These are phyloP conservation scores for Athalia circularis DNA, from an alignment of 2,888 invertebrate genomes.

Conservation along the genomic window DNA sequence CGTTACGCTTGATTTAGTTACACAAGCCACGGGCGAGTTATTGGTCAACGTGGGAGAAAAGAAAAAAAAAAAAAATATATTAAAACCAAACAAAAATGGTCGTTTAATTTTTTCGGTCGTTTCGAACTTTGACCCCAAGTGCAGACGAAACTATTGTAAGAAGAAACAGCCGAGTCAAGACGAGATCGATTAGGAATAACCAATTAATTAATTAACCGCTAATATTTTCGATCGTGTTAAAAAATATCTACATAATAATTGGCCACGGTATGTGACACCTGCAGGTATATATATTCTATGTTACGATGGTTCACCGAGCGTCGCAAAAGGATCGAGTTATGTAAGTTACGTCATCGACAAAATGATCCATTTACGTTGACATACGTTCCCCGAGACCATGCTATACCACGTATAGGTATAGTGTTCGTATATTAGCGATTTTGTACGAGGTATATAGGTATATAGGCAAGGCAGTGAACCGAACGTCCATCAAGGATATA, in stretches of 20 bases:
- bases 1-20: too few relatives aligned
- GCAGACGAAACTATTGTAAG: too few relatives aligned
- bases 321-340: background rate
- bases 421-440: conserved; percentile 1
- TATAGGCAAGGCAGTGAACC: too few relatives aligned
- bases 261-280: conserved; percentile 2
- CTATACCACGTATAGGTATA: background rate
- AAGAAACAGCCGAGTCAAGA: too few relatives aligned
- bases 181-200: too few relatives aligned
- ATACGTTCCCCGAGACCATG: background rate
- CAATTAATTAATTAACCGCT: too few relatives aligned
- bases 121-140: too few relatives aligned
- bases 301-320: conserved; percentile 19
- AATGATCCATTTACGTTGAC: conserved; percentile 35
- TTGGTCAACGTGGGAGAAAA: background rate
- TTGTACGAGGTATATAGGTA: too few relatives aligned
- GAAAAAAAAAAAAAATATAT: background rate
- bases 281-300: background rate
- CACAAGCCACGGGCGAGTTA: background rate
- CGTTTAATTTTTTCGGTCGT: background rate
- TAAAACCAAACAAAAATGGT: background rate
- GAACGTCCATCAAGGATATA: too few relatives aligned
- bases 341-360: conserved; percentile 28
- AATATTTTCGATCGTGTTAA: background rate
- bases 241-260: background rate